Base-by-base conservation (phyloP, 1,140 invertebrate genomes). In the Ceratina calcarata region DNA sequence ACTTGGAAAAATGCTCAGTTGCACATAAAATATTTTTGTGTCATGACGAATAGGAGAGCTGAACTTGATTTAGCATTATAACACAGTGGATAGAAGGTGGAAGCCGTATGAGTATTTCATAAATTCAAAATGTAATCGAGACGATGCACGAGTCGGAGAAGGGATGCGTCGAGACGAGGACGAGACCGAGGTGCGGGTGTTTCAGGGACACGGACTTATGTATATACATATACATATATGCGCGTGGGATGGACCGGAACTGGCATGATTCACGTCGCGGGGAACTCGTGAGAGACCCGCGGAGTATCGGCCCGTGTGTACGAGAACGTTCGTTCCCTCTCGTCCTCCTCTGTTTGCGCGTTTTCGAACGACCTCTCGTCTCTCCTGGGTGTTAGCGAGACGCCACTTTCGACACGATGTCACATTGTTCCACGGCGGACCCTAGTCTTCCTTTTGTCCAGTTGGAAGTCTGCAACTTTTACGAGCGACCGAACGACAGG, bases 171-270 rank as follows among this genome's bases (percentile, higher is more conserved):
- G 87, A 85, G 86, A 85, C 82, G 68, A 75, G 70, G 76, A 71
- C 69, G 71, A 86, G 83, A 88, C 81, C 76, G 80, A 27, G 68
- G 55, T 73, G 69, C 74, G 85, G 76, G 85, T 90, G 87, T 87
- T 86, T 80, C 86, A 87, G 89, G 88, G 89, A 87, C 84, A 87
- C 67, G 70, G 83, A 77, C 37, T 45, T 45, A 45, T 45, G 10
- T 45, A 45, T 45, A 45, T 45, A 45, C 4, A 32, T 32, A 1
- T 32, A 32, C 4, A 32, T 32, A 32, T 32, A 32, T 18, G 55
- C 85, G 90, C 91, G 91, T 92, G 89, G 91, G 91, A 88, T 88
- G 91, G 89, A 92, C 91, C 91, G 90, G 90, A 92, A 93, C 91
- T 85, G 84, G 87, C 82, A 91, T 92, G 91, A 92, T 92, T 92